These are phyloP conservation scores for Alaudala cheleensis DNA, from an alignment of 2,113 vertebrate species.

Conservation along the genomic window DNA sequence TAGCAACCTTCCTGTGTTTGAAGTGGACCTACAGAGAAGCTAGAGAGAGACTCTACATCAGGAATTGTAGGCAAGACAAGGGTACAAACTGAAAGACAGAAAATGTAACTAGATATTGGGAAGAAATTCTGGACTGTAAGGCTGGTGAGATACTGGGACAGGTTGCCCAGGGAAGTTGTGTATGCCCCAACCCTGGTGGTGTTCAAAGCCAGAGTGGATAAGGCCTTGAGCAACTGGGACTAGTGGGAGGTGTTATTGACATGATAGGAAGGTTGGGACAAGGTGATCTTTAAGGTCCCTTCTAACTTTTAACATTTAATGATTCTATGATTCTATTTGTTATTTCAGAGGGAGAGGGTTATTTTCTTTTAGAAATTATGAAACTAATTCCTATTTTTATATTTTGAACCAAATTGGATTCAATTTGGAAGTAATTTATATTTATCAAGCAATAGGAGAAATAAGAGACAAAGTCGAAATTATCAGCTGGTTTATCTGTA, in stretches of 20 bases:
- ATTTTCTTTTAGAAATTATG: background rate
- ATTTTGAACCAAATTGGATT: background rate
- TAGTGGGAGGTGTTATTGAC: background rate
- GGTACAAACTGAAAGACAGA: background rate
- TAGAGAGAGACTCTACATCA: too few species aligned
- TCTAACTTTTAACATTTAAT: background rate
- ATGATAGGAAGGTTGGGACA: accelerated
- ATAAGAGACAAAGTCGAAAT: background rate
- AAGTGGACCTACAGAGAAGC: background rate
- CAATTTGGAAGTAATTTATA: background rate
- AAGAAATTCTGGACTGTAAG: background rate
- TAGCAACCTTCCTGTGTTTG: background rate
- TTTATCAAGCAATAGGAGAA: background rate
- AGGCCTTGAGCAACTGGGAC: background rate
- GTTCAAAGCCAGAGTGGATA: background rate
- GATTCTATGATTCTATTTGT: background rate
- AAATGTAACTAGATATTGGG: background rate
- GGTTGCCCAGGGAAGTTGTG: background rate
- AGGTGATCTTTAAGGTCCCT: background rate
- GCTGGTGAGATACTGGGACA: too few species aligned
- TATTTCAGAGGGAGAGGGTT: background rate
- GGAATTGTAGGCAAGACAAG: background rate
- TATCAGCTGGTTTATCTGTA: background rate
- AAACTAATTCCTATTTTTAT: background rate
- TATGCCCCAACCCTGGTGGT: accelerated